Evolutionary conservation across 2,888 invertebrate genomes (phyloP).

Genomic region (Ectobius pallidus): DNA sequence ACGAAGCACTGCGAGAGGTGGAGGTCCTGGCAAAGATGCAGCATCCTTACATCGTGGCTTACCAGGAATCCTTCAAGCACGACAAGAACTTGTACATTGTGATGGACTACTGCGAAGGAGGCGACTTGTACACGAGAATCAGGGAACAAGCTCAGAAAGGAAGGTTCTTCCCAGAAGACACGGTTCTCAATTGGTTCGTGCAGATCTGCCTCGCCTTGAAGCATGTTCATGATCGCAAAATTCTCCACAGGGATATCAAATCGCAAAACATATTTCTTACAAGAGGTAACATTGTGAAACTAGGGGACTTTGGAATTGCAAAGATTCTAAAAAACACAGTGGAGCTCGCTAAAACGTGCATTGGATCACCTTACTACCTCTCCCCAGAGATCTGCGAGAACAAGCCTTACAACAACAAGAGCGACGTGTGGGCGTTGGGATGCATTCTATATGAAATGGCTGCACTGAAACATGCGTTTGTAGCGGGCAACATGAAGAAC

Average conservation of each 20-base stretch:
- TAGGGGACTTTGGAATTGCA: slow-evolving; percentile 15
- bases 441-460: slow-evolving; percentile 13
- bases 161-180: slow-evolving; percentile 12
- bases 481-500: slow-evolving; percentile 17
- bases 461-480: slow-evolving; percentile 15
- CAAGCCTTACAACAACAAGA: slow-evolving; percentile 14
- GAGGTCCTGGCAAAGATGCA: slow-evolving; percentile 5
- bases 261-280: slow-evolving; percentile 14
- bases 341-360: slow-evolving; percentile 14
- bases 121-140: neutral
- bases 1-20: slow-evolving; percentile 11
- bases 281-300: slow-evolving; percentile 1
- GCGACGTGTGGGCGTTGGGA: slow-evolving; percentile 5
- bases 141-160: neutral
- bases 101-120: slow-evolving; percentile 16
- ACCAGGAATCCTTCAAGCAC: neutral
- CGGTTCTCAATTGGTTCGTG: slow-evolving; percentile 9
- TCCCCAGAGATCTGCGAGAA: slow-evolving; percentile 9
- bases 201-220: slow-evolving; percentile 5
- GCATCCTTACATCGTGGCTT: slow-evolving; percentile 14
- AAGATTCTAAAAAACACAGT: slow-evolving; percentile 4
- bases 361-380: slow-evolving; percentile 12
- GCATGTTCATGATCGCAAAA: slow-evolving; percentile 13
- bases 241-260: slow-evolving; percentile 14
- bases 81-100: slow-evolving; percentile 6